Evolutionary conservation across 2,113 vertebrate species (phyloP), one percentile per base, ranked within the genome.

Genomic region (Struthio camelus): DNA sequence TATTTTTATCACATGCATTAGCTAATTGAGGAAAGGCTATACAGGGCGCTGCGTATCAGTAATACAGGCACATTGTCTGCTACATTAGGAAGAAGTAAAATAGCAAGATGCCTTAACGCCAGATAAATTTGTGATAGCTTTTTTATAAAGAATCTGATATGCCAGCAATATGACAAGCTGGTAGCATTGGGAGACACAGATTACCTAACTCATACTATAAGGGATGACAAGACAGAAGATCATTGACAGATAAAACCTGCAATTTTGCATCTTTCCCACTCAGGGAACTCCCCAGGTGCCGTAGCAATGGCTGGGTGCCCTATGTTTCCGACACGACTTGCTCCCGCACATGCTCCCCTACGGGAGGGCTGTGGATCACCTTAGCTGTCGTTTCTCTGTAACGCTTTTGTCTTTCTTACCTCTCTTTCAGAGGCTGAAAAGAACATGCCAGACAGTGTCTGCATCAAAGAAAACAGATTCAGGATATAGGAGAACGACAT

Each of bases 401-500:
- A 96, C 50, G 85, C 93, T 96, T 97, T 95, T 65, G 13, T 94
- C 89, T 97, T 85, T 80, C 44, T 96, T 90, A 10, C 94, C 92
- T 94, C 48, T 86, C 94, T 96, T 93, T 94, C 89, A 92, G 91
- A 80, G 85, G 66, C 34, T 93, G 89, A 94, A 94, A 88, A 79
- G 54, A 94, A 97, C 96, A 94, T n/a, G 53, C 76, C 94, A 93
- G 67, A 59, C 61, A 77, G 84, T n/a, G 82, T 89, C 92, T 94
- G 67, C 85, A 96, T 95, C 93, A 96, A 97, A 96, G 87, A 58
- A 97, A 96, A 97, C 27, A 42, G 80, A 97, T 96, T 86, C 66
- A 90, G 95, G 87, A 94, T 92, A 95, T 6, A 54, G 82, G 85
- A 89, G 91, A 90, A 15, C 84, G 84, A 75, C 42, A 87, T 87